These are phyloP conservation scores for Mirza zaza DNA, from an alignment of 2,113 vertebrate genomes.

Conservation along the genomic window DNA sequence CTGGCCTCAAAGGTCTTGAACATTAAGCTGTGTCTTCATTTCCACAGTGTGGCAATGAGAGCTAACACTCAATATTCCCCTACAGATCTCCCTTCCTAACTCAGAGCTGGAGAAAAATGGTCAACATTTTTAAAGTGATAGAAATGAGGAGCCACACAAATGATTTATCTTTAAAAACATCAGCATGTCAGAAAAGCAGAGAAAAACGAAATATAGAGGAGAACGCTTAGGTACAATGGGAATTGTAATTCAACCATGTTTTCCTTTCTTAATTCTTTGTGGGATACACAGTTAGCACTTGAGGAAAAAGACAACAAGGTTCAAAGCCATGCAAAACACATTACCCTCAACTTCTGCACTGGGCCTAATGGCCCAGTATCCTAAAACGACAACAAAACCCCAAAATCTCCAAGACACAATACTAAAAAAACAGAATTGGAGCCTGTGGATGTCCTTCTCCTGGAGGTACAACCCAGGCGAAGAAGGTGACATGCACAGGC, in stretches of 20 bases:
- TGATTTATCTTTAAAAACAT: background rate
- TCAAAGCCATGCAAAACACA: background rate
- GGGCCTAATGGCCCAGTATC: conserved; percentile 14
- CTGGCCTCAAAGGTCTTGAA: fast-evolving
- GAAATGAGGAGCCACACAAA: conserved; percentile 43
- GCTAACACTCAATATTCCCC: background rate
- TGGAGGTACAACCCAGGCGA: background rate
- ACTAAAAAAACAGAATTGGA: background rate
- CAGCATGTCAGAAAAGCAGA: background rate
- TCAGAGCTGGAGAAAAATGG: background rate
- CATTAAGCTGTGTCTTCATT: background rate
- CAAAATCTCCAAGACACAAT: background rate
- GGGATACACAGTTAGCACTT: conserved; percentile 41
- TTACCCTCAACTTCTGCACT: background rate
- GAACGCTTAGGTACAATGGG: conserved; percentile 70
- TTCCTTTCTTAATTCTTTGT: conserved; percentile 55
- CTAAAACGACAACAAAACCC: background rate
- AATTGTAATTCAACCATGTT: conserved; percentile 30
- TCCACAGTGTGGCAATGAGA: background rate
- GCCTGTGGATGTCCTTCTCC: conserved; percentile 4
- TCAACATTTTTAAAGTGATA: background rate
- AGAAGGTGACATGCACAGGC: conserved; percentile 49
- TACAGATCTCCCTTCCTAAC: background rate
- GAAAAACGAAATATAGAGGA: background rate
- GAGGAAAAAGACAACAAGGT: conserved; percentile 29